Percentiles rank a stretch among this genome's conserved stretches.
phyloP scores from a whole-genome alignment of 1,140 invertebrate species.

The Hycleus cichorii region DNA sequence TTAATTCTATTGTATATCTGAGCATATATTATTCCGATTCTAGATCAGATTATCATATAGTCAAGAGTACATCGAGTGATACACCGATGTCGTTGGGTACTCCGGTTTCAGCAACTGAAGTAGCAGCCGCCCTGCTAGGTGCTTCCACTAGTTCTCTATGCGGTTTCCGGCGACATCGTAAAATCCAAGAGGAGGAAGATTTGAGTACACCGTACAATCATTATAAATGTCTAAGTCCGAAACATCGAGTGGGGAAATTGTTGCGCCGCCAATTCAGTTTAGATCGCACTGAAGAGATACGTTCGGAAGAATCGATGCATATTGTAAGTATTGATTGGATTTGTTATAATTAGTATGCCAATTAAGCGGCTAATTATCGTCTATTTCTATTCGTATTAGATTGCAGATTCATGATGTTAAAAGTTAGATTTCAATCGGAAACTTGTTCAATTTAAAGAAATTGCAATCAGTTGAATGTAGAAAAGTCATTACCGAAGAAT shows the following conservation, averaged over 20 bases:
- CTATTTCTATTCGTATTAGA: too few species aligned
- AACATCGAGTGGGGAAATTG: conserved; percentile 49
- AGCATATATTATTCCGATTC: too few species aligned
- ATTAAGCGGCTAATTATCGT: too few species aligned
- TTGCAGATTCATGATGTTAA: too few species aligned
- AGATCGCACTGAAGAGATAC: conserved; percentile 54
- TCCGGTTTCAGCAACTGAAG: conserved; percentile 47
- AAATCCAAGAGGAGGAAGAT: conserved; percentile 51
- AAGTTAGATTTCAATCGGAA: background rate
- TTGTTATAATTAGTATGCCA: too few species aligned
- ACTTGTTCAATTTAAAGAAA: background rate
- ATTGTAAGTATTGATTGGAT: conserved; percentile 5
- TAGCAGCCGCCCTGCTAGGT: conserved; percentile 48
- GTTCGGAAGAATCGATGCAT: conserved; percentile 19
- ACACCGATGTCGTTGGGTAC: conserved; percentile 39
- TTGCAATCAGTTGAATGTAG: background rate
- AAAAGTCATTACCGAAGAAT: too few species aligned
- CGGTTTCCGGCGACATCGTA: conserved; percentile 40
- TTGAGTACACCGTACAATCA: conserved; percentile 64
- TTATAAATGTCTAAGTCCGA: conserved; percentile 60
- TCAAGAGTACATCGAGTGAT: conserved; percentile 45
- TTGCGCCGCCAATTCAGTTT: conserved; percentile 62
- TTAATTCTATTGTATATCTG: background rate
- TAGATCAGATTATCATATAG: conserved; percentile 29
- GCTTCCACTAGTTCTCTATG: conserved; percentile 46